These are phyloP conservation scores for Apis florea DNA, from an alignment of 1,140 invertebrate species.

Conservation along the genomic window DNA sequence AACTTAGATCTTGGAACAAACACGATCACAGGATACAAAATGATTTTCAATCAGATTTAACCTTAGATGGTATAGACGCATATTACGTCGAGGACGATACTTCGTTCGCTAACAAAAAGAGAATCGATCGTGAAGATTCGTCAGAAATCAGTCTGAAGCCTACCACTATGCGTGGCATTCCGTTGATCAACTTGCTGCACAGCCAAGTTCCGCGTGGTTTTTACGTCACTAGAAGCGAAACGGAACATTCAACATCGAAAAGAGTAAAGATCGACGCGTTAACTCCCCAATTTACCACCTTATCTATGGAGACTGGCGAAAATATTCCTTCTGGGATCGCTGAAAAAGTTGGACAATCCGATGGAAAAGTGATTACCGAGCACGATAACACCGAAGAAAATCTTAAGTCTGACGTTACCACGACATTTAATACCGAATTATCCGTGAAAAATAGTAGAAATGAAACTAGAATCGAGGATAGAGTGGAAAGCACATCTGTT, in stretches of 20 bases:
- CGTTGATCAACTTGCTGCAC: neutral
- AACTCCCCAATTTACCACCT: neutral
- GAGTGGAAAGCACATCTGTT: neutral
- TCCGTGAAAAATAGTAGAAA: neutral
- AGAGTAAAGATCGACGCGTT: neutral
- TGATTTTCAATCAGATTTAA: constrained; percentile 1
- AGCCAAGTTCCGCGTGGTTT: constrained; percentile 61
- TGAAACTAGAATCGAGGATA: too few relatives aligned
- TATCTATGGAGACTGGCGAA: neutral
- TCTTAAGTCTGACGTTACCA: neutral
- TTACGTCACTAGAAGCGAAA: constrained; percentile 65
- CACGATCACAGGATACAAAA: neutral
- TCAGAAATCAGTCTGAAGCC: constrained; percentile 23
- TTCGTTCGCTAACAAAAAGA: constrained; percentile 23
- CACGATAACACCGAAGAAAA: neutral
- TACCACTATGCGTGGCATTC: constrained; percentile 59
- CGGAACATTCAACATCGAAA: neutral
- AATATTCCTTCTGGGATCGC: neutral
- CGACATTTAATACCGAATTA: neutral
- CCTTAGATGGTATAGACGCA: neutral
- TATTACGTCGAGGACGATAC: constrained; percentile 34
- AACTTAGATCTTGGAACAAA: neutral
- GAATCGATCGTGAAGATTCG: constrained; percentile 17
- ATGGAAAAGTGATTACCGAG: neutral
- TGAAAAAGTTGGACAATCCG: neutral